These are phyloP conservation scores for Sphaerophoria rueppellii DNA, from an alignment of 2,888 invertebrate species.

Conservation along the genomic window DNA sequence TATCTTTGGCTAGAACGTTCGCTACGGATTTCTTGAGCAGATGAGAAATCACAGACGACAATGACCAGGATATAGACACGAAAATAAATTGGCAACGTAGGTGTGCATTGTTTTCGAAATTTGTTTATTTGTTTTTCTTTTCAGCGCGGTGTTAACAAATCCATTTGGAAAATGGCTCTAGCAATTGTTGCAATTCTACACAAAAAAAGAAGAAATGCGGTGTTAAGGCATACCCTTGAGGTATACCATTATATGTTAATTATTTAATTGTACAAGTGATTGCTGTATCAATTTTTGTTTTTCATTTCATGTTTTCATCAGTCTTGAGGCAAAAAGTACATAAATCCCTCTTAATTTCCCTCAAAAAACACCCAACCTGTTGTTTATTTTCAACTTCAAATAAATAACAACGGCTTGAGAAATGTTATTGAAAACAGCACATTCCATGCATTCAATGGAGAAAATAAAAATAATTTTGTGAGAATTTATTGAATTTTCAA, in stretches of 20 bases:
- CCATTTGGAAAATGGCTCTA: background rate
- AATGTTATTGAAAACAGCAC: background rate
- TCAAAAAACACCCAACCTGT: background rate
- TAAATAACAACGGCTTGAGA: background rate
- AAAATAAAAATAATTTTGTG: slow-evolving; percentile 32
- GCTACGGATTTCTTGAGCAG: background rate
- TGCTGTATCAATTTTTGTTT: too few relatives aligned
- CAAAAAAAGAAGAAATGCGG: too few relatives aligned
- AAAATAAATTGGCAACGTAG: background rate
- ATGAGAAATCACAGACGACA: slow-evolving; percentile 5
- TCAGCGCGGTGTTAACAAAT: slow-evolving; percentile 20
- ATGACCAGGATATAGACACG: slow-evolving; percentile 17
- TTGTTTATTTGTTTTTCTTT: slow-evolving; percentile 11
- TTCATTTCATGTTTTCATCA: too few relatives aligned
- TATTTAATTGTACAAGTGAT: too few relatives aligned
- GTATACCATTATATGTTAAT: too few relatives aligned
- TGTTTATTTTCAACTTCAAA: background rate
- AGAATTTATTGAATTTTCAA: slow-evolving; percentile 41
- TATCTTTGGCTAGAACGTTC: slow-evolving; percentile 29
- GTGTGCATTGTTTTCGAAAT: slow-evolving; percentile 26
- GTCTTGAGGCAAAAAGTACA: too few relatives aligned
- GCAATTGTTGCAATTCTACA: background rate
- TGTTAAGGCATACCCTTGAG: too few relatives aligned
- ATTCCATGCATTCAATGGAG: background rate
- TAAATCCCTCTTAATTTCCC: too few relatives aligned